phyloP scores from a whole-genome alignment of 2,888 invertebrate species.

The Rhaphigaster nebulosa region DNA sequence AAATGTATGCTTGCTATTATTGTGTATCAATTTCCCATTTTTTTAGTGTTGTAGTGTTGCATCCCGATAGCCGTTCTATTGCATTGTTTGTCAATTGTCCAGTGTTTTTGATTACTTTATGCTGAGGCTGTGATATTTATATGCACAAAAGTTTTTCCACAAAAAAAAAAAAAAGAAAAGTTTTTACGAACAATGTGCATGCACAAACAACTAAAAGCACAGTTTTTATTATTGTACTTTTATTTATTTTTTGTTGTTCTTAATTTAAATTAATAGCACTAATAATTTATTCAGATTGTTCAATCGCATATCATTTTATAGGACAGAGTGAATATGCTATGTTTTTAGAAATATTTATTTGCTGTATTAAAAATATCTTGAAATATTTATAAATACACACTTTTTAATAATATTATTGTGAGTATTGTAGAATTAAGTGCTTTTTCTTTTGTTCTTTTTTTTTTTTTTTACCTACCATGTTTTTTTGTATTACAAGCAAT shows the following conservation, averaged over 20 bases:
- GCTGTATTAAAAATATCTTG: too few species aligned
- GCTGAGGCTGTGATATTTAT: constrained; percentile 34
- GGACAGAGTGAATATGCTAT: constrained; percentile 12
- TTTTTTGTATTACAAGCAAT: background rate
- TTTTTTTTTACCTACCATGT: background rate
- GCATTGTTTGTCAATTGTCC: constrained; percentile 51
- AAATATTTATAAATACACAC: background rate
- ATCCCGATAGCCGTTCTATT: constrained; percentile 53
- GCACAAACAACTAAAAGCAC: constrained; percentile 40
- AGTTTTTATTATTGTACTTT: constrained; percentile 4
- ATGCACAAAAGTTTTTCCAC: constrained; percentile 24
- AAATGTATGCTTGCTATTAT: constrained; percentile 52
- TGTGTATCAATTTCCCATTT: constrained; percentile 36
- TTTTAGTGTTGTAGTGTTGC: constrained; percentile 57
- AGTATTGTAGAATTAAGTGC: constrained; percentile 12
- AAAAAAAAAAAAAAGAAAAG: background rate
- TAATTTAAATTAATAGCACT: constrained; percentile 29
- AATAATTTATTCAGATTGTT: constrained; percentile 12
- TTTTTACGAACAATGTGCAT: constrained; percentile 23
- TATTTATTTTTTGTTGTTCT: background rate
- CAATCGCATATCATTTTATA: constrained; percentile 42
- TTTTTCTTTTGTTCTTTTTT: background rate
- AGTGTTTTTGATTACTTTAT: constrained; percentile 37
- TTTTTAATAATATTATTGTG: background rate
- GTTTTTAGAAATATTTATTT: constrained; percentile 12